Conservation (phyloP, 2,113 vertebrate genomes). For the Antennarius striatus region DNA sequence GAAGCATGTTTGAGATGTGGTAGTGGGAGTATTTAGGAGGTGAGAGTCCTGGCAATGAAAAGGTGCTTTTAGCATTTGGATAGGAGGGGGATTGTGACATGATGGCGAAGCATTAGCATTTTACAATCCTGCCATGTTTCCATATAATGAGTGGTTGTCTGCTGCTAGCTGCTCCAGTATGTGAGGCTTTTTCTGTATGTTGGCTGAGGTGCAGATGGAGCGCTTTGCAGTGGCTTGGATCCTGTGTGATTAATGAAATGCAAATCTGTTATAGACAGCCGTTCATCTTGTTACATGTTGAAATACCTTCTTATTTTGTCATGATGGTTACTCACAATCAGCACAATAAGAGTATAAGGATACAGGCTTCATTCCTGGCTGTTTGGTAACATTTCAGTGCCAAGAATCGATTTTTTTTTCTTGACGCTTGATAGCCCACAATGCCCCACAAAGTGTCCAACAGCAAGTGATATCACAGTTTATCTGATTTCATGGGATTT, state of each 20-base stretch:
- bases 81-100: slow-evolving; percentile 44
- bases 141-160: slow-evolving; percentile 33
- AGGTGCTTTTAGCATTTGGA: slow-evolving; percentile 54
- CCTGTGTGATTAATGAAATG: slow-evolving; percentile 63
- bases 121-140: slow-evolving; percentile 50
- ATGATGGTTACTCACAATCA: neutral
- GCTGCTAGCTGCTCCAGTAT: slow-evolving; percentile 41
- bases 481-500: slow-evolving; percentile 17
- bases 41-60: slow-evolving; percentile 55
- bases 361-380: slow-evolving; percentile 33
- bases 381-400: slow-evolving; percentile 46
- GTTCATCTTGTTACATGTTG: slow-evolving; percentile 18
- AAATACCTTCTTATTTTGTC: slow-evolving; percentile 26
- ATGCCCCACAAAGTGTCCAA: slow-evolving; percentile 29
- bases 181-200: slow-evolving; percentile 30
- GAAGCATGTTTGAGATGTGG: slow-evolving; percentile 34
- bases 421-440: slow-evolving; percentile 34
- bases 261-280: slow-evolving; percentile 54
- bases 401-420: slow-evolving; percentile 67
- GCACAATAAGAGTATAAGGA: slow-evolving; percentile 5
- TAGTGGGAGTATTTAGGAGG: slow-evolving; percentile 45
- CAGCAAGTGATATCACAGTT: slow-evolving; percentile 32
- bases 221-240: slow-evolving; percentile 53
- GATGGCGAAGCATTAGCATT: slow-evolving; percentile 60
- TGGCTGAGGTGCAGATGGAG: slow-evolving; percentile 63